Evolutionary conservation across 2,797 vertebrate species (phyloP).

Genomic region (Myioborus melanocephalus): DNA sequence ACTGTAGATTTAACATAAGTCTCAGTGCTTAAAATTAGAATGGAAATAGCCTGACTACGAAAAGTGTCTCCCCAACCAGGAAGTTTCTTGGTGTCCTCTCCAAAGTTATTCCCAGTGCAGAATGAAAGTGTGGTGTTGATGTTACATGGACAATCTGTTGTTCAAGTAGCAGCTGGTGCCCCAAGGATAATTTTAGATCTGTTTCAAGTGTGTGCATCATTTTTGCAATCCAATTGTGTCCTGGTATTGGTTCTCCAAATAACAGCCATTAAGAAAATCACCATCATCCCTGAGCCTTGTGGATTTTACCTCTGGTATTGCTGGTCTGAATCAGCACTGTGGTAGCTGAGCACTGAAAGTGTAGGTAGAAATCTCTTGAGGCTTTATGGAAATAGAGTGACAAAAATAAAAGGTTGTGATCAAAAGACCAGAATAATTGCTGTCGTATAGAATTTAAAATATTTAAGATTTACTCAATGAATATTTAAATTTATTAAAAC

Average conservation of each 20-base stretch:
- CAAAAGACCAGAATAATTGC: constrained; percentile 18
- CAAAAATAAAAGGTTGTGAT: not conserved
- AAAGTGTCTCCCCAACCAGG: not conserved
- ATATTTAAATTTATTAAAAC: not conserved
- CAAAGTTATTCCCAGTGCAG: not conserved
- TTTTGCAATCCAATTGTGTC: not conserved
- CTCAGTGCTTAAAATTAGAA: not conserved
- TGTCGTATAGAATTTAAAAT: not conserved
- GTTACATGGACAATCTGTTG: not conserved
- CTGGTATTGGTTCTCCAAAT: not conserved
- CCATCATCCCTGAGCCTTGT: not conserved
- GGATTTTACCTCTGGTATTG: not conserved
- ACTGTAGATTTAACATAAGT: not conserved
- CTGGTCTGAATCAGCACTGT: not conserved
- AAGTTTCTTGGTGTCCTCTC: not conserved
- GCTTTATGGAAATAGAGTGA: not conserved
- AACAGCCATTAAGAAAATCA: not conserved
- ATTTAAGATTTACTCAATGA: constrained; percentile 1
- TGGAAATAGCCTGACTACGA: not conserved
- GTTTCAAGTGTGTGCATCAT: not conserved
- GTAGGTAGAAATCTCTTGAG: not conserved
- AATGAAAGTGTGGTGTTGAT: not conserved
- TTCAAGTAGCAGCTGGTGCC: not conserved
- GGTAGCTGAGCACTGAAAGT: not conserved
- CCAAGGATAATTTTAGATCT: not conserved